Conservation (phyloP, 2,113 vertebrate genomes). For the Gavia stellata region DNA sequence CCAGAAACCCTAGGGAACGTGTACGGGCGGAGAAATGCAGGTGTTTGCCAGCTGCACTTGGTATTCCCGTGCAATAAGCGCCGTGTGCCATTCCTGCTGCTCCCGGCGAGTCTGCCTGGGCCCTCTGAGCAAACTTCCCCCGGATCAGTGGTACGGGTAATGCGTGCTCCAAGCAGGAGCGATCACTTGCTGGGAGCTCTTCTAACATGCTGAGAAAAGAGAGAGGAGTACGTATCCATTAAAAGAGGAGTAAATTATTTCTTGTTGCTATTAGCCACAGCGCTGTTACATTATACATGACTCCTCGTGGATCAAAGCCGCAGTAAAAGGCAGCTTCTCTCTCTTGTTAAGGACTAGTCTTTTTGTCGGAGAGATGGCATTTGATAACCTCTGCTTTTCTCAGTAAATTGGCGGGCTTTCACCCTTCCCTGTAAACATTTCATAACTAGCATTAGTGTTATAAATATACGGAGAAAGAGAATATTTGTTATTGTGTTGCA, state of each 20-base stretch:
- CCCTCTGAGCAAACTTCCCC: neutral
- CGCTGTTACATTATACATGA: neutral
- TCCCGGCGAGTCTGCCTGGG: accelerated
- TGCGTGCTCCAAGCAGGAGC: accelerated
- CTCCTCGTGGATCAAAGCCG: neutral
- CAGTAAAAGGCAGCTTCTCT: neutral
- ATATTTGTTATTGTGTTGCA: accelerated
- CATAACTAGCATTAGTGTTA: too few species aligned
- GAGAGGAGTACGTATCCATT: neutral
- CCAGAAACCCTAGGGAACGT: accelerated
- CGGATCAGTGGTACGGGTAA: accelerated
- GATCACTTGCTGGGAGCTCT: neutral
- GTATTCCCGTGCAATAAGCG: accelerated
- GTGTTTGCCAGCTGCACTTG: accelerated
- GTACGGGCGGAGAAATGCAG: accelerated
- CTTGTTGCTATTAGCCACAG: neutral
- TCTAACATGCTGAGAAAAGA: neutral
- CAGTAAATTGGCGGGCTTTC: neutral
- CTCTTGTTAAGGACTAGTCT: neutral
- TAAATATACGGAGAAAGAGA: neutral
- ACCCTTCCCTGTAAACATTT: neutral
- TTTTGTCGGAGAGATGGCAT: neutral
- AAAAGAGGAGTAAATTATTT: neutral
- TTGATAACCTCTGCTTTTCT: neutral
- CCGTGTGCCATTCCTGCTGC: accelerated